phyloP scores from a whole-genome alignment of 2,797 vertebrate species.

The Xerus rutilus region DNA sequence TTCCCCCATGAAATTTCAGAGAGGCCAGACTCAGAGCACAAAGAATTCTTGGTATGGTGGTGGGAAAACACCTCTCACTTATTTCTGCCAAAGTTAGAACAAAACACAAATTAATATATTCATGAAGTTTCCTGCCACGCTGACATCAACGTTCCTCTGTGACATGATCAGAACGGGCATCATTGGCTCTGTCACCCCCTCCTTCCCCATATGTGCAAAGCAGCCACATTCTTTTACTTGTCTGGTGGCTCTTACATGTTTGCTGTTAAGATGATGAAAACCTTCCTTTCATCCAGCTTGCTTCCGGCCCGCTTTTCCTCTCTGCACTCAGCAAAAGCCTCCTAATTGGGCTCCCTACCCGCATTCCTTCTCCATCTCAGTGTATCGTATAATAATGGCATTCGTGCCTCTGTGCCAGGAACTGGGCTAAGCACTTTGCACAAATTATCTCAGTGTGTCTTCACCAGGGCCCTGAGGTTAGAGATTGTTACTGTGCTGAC shows the following conservation, averaged over 20 bases:
- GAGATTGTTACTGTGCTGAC: background rate
- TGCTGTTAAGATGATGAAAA: background rate
- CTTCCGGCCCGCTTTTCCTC: background rate
- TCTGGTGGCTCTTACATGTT: background rate
- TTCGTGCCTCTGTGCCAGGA: background rate
- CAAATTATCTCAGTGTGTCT: constrained; percentile 65
- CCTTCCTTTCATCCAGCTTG: constrained; percentile 2
- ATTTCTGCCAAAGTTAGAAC: constrained; percentile 29
- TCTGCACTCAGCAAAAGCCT: background rate
- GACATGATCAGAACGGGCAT: background rate
- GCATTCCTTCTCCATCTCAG: background rate
- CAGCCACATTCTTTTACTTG: background rate
- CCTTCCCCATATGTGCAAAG: background rate
- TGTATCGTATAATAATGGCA: background rate
- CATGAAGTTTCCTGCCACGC: background rate
- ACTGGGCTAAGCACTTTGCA: background rate
- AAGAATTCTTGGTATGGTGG: background rate
- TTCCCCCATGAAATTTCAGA: background rate
- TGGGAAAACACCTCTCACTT: background rate
- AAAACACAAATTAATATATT: background rate
- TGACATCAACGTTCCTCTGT: background rate
- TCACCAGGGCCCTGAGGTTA: background rate
- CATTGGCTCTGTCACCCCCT: background rate
- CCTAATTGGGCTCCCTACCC: constrained; percentile 37
- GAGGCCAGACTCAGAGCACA: background rate